phyloP scores from a whole-genome alignment of 1,140 invertebrate genomes.

The Drosophila sulfurigaster region DNA sequence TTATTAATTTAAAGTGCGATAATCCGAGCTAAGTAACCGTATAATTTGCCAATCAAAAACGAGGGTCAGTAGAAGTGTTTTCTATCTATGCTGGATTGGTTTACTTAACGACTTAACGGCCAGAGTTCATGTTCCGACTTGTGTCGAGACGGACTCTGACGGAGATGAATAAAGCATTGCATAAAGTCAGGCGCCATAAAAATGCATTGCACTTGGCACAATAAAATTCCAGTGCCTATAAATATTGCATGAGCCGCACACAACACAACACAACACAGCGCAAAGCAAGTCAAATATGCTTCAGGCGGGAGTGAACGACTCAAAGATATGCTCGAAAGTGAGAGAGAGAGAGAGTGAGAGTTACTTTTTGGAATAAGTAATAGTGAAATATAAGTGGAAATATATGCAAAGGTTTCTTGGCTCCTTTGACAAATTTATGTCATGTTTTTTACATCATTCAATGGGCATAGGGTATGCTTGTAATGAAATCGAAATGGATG shows the following conservation, averaged over 20 bases:
- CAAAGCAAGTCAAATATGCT: not conserved
- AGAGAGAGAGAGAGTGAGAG: no score
- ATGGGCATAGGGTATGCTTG: constrained; percentile 13
- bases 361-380: not conserved
- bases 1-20: constrained; percentile 1
- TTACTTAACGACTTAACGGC: constrained; percentile 7
- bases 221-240: constrained; percentile 51
- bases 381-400: not conserved
- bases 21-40: constrained; percentile 12
- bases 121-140: constrained; percentile 8
- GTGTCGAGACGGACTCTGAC: constrained; percentile 2
- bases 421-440: not conserved
- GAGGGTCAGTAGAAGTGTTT: not conserved
- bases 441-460: not conserved
- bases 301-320: not conserved
- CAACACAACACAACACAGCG: not conserved
- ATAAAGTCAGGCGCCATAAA: constrained; percentile 33
- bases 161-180: constrained; percentile 47
- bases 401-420: not conserved
- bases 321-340: not conserved
- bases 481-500: constrained; percentile 7
- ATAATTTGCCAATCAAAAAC: not conserved
- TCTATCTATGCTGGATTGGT: not conserved
- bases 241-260: constrained; percentile 45
- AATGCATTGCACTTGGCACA: constrained; percentile 48